Evolutionary conservation across 2,888 invertebrate genomes (phyloP), one percentile per base, ranked within the genome.

Genomic region (Seira musarum): DNA sequence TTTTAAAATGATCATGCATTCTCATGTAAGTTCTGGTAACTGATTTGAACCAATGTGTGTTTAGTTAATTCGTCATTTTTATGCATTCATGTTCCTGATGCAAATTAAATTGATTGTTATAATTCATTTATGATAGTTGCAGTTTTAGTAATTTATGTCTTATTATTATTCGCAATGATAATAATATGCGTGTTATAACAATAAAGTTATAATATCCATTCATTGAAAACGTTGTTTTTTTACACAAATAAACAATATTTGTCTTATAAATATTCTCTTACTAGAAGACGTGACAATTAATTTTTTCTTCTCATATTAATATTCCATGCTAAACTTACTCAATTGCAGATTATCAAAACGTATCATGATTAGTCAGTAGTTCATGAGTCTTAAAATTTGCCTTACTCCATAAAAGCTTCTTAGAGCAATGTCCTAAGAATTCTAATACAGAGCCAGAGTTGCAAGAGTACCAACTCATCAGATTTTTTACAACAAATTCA

Each of bases 231-330:
- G 77, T 77, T 74, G 63, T 63, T 30, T 77, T 75, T 77, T 77
- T 77, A 77, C 72, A 72, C 71, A 78, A 72, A 78, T 78, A 71
- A 78, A 72, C 78, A 78, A 8, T 78, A 78, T 78, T 78, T 78
- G 78, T 78, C 78, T 78, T 78, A 78, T 35, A 72, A 46, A 71
- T 71, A 78, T 66, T 67, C 60, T 70, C 53, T 77, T 49, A 78
- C 40, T 71, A 71, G 25, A 66, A 66, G 72, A 78, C n/a, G 71
- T 71, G 71, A 78, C 78, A 71, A 60, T 78, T 78, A 64, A 66
- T 21, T 65, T 57, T 63, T 25, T 76, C 57, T 35, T 57, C 46
- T 60, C 40, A 70, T 21, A 57, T 24, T 15, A 70, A n/a, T n/a
- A n/a, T n/a, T n/a, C n/a, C n/a, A n/a, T n/a, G n/a, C 40, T 40